These are phyloP conservation scores for Mormyrus hasselquistii DNA, from an alignment of 2,797 vertebrate genomes.

Conservation along the genomic window DNA sequence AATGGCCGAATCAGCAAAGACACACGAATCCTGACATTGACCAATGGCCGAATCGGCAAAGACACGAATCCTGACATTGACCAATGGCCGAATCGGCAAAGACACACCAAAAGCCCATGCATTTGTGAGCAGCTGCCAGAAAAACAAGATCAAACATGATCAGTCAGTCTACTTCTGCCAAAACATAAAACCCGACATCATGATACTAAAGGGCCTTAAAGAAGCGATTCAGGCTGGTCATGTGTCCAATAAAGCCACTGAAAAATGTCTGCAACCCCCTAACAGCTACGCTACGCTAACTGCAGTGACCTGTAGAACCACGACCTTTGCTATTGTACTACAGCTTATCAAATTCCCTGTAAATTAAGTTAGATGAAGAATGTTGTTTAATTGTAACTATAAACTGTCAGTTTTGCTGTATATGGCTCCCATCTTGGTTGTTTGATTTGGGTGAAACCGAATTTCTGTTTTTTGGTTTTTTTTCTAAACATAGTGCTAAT, in stretches of 20 bases:
- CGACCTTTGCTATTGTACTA: background rate
- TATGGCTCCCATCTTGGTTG: background rate
- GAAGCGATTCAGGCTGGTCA: background rate
- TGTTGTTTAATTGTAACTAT: background rate
- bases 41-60: background rate
- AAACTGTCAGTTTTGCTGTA: background rate
- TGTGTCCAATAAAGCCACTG: background rate
- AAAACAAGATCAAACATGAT: background rate
- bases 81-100: background rate
- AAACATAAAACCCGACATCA: background rate
- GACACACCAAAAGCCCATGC: background rate
- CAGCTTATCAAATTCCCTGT: background rate
- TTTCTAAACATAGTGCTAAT: background rate
- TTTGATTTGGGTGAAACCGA: background rate
- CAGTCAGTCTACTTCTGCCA: background rate
- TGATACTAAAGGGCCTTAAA: background rate
- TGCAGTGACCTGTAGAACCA: background rate
- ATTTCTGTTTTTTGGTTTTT: background rate
- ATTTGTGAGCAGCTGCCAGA: background rate
- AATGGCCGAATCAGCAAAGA: no score
- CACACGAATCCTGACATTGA: background rate
- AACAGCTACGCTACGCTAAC: background rate
- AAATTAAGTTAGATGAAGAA: background rate
- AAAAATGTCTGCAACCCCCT: background rate
- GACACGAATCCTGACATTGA: background rate